These are phyloP conservation scores for Aspidiotus rigidus DNA, from an alignment of 2,888 invertebrate genomes.

Conservation along the genomic window DNA sequence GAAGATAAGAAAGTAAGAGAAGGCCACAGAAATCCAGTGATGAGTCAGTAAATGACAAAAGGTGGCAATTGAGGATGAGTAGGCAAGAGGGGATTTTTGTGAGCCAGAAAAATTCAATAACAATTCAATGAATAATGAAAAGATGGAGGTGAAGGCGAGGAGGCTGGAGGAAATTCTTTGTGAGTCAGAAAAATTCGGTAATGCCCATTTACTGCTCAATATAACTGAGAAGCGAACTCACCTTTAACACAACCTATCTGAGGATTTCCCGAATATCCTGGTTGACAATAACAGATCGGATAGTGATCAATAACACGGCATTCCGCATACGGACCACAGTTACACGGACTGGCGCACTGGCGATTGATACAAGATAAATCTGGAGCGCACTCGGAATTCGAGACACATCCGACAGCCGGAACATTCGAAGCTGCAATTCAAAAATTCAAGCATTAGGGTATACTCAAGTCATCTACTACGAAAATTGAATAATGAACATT, in stretches of 20 bases:
- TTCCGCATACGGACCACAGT: constrained; percentile 72
- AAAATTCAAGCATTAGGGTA: neutral
- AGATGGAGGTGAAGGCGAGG: too few relatives aligned
- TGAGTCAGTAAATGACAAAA: too few relatives aligned
- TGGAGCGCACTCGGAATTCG: constrained; percentile 69
- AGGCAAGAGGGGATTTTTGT: too few relatives aligned
- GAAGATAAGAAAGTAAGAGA: too few relatives aligned
- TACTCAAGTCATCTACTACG: neutral
- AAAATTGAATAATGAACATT: neutral
- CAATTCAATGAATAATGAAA: too few relatives aligned
- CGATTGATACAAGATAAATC: constrained; percentile 75
- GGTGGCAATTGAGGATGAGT: too few relatives aligned
- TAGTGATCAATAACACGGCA: constrained; percentile 75
- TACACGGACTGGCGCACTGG: constrained; percentile 72
- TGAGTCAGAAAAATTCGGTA: too few relatives aligned
- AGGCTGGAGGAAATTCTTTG: too few relatives aligned
- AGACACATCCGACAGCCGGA: constrained; percentile 61
- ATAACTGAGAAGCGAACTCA: constrained; percentile 42
- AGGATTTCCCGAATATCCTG: constrained; percentile 77
- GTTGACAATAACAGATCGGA: constrained; percentile 72
- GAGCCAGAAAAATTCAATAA: too few relatives aligned
- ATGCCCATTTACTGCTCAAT: too few relatives aligned
- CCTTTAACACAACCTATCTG: constrained; percentile 69
- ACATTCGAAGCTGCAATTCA: constrained; percentile 50
- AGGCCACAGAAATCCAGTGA: too few relatives aligned